phyloP scores from a whole-genome alignment of 2,888 invertebrate species.

The Tanaodytes sp. region DNA sequence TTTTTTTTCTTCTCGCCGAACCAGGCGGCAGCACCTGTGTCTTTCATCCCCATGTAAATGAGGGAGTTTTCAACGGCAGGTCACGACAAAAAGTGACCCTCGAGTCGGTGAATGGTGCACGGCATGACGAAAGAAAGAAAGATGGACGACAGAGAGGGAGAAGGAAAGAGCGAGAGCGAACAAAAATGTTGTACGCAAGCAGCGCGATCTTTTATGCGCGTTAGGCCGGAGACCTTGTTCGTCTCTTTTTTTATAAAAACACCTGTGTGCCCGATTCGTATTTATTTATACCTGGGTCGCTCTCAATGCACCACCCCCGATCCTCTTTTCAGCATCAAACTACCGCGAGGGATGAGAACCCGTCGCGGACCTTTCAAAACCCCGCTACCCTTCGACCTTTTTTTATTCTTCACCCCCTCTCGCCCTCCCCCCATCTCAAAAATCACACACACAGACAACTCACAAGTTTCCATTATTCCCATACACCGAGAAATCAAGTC shows the following conservation, averaged over 20 bases:
- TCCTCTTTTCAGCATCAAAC: conserved; percentile 23
- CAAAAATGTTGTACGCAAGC: conserved; percentile 46
- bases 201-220: conserved; percentile 39
- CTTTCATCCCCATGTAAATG: conserved; percentile 63
- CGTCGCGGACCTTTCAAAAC: conserved; percentile 33
- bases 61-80: conserved; percentile 58
- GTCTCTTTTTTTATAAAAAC: conserved; percentile 62
- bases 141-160: conserved; percentile 24
- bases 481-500: conserved; percentile 34
- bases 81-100: conserved; percentile 57
- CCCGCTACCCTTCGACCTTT: conserved; percentile 23
- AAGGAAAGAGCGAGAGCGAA: conserved; percentile 39
- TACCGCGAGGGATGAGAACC: conserved; percentile 43
- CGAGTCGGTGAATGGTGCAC: conserved; percentile 44
- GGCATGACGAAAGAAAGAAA: conserved; percentile 42
- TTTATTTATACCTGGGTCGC: conserved; percentile 60
- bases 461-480: conserved; percentile 35
- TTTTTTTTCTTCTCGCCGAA: conserved; percentile 49
- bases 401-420: background rate
- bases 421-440: background rate
- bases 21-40: conserved; percentile 65
- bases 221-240: conserved; percentile 31
- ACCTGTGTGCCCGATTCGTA: conserved; percentile 65
- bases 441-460: conserved; percentile 5
- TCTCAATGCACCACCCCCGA: conserved; percentile 43